Evolutionary conservation across 2,888 invertebrate genomes (phyloP), one percentile per base, ranked within the genome.

Genomic region (Drosophila picticornis): DNA sequence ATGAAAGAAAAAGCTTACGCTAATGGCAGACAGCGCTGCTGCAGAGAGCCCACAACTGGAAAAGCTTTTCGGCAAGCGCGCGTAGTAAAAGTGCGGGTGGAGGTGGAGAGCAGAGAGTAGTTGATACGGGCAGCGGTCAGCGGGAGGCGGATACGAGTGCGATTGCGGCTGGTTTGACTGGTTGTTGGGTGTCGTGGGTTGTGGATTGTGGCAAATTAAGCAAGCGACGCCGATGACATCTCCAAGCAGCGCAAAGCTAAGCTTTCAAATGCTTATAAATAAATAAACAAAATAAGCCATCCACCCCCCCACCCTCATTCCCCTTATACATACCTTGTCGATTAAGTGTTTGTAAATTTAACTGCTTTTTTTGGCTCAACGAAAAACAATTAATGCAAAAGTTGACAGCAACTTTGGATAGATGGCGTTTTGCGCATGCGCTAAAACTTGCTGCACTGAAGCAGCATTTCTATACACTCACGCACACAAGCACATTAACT

Each of bases 1-100:
- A 85, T 85, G 85, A 85, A 85, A 90, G 85, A 90, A 85, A 85
- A 85, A 85, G 85, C 85, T 85, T 85, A 84, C 85, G 85, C 85
- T 81, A 82, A 82, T 79, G 68, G 69, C 67, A 68, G 69, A 64
- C 81, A 71, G 73, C 82, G 74, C 75, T 80, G 86, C 63, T 69
- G 87, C 84, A 72, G 76, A 88, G 79, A 84, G 79, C 84, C 27
- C 27, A 81, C 84, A 84, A 81, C 72, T 74, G 79, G 55, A 48
- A 72, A 72, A 86, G 89, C 89, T 90, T 90, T 84, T 80, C 86
- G 88, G 74, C 77, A 76, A 85, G 86, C 84, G 85, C 89, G 85
- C 90, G 85, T 85, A 85, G 85, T 85, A 85, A 85, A 83, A 80
- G 87, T 83, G 87, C 58, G 75, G 65, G 72, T 59, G 46, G 65